Percentiles rank a stretch among this genome's conserved stretches.
These are phyloP conservation scores for Dreissena polymorpha DNA, from an alignment of 1,140 invertebrate species.

Conservation along the genomic window DNA sequence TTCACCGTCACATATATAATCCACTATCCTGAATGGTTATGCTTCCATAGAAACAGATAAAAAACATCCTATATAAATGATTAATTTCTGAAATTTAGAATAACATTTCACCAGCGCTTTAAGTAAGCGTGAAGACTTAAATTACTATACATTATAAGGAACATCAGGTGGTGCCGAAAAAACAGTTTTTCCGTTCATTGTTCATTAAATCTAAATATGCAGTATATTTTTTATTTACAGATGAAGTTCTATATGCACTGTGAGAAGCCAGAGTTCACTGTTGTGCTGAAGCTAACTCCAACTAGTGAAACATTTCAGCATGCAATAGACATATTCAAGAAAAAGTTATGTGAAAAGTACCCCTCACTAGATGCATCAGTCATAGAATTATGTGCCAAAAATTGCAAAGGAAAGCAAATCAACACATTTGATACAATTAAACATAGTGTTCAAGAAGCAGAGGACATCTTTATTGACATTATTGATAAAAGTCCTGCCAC, in stretches of 20 bases:
- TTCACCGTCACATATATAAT: too few relatives aligned
- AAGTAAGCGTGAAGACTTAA: too few relatives aligned
- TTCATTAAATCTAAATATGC: too few relatives aligned
- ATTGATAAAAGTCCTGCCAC: background rate
- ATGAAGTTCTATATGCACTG: conserved; percentile 63
- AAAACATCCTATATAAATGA: too few relatives aligned
- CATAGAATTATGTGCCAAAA: background rate
- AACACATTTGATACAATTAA: conserved; percentile 2
- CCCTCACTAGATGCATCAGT: background rate
- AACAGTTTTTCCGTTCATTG: too few relatives aligned
- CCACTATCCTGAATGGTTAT: too few relatives aligned
- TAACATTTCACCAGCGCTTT: too few relatives aligned
- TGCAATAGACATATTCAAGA: conserved; percentile 4
- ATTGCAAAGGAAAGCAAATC: conserved; percentile 46
- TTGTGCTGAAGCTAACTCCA: conserved; percentile 50
- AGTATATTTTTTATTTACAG: background rate
- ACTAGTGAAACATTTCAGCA: conserved; percentile 28
- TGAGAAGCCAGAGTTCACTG: conserved; percentile 54
- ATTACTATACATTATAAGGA: too few relatives aligned
- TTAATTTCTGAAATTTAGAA: too few relatives aligned
- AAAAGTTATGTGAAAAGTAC: conserved; percentile 17
- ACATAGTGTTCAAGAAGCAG: conserved; percentile 53
- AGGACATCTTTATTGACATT: conserved; percentile 49
- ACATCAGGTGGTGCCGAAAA: too few relatives aligned
- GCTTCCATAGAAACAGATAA: too few relatives aligned